phyloP scores from a whole-genome alignment of 2,888 invertebrate genomes.

The Megastigmus dorsalis region DNA sequence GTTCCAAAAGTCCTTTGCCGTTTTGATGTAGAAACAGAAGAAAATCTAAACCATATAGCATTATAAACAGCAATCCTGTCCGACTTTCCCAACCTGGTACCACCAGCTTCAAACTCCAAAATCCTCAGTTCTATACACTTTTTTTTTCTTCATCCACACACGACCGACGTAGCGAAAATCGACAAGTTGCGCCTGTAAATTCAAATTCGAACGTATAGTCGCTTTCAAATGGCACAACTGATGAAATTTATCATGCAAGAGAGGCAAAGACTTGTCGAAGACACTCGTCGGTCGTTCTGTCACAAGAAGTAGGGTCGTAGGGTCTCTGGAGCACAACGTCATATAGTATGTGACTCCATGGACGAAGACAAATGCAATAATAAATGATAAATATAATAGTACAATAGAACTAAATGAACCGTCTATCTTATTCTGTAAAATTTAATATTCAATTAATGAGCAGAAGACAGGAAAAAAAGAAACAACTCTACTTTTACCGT shows the following conservation, averaged over 20 bases:
- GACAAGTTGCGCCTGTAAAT: slow-evolving; percentile 16
- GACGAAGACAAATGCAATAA: slow-evolving; percentile 27
- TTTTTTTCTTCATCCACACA: slow-evolving; percentile 25
- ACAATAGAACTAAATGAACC: slow-evolving; percentile 40
- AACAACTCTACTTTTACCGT: slow-evolving; percentile 51
- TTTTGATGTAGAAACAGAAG: background rate
- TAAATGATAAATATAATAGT: slow-evolving; percentile 23
- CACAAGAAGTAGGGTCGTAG: slow-evolving; percentile 43
- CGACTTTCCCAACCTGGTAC: no score
- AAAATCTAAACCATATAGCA: no score
- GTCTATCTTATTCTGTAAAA: slow-evolving; percentile 50
- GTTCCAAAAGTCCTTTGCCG: slow-evolving; percentile 23
- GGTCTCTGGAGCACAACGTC: slow-evolving; percentile 44
- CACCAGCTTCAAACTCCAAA: background rate
- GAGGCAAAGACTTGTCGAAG: slow-evolving; percentile 19
- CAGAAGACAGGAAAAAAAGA: slow-evolving; percentile 50
- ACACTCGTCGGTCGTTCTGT: slow-evolving; percentile 8
- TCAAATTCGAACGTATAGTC: background rate
- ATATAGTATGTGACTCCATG: slow-evolving; percentile 43
- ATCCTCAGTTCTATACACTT: slow-evolving; percentile 6
- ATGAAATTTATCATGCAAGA: background rate
- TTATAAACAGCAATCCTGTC: no score
- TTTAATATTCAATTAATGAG: slow-evolving; percentile 44
- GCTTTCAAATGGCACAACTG: background rate
- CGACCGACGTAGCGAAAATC: slow-evolving; percentile 15